Conservation (phyloP, 2,797 vertebrate genomes). For the Triplophysa bombifrons region DNA sequence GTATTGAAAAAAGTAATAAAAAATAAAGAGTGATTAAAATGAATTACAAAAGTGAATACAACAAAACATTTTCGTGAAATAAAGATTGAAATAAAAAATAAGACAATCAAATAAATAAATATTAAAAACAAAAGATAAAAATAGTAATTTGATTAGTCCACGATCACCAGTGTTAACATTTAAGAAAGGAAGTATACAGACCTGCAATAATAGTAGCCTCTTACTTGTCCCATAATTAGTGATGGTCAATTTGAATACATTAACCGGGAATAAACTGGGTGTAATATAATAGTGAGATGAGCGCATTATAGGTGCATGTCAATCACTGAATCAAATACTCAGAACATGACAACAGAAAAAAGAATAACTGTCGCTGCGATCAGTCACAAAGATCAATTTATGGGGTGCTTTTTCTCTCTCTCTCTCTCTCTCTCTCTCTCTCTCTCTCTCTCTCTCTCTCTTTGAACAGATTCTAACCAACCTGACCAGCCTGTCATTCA, state of each 20-base stretch:
- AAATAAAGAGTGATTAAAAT: too few species aligned
- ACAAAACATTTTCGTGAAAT: too few species aligned
- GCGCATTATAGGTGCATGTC: conserved; percentile 33
- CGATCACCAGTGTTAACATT: not conserved
- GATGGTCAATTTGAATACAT: conserved; percentile 5
- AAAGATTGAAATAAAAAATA: too few species aligned
- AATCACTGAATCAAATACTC: conserved; percentile 27
- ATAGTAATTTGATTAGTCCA: not conserved
- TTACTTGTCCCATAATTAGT: not conserved
- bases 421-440: not conserved
- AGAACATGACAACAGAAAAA: conserved; percentile 40
- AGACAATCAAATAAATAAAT: too few species aligned
- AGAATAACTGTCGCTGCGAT: conserved; percentile 42
- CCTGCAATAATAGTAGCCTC: not conserved
- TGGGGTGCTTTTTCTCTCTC: conserved; percentile 16
- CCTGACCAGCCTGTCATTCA: not conserved
- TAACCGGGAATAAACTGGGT: not conserved
- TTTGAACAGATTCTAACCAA: not conserved
- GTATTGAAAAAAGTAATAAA: too few species aligned
- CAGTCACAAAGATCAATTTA: conserved; percentile 55
- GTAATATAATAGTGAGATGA: not conserved
- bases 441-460: not conserved
- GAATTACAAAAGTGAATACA: too few species aligned
- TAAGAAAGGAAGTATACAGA: not conserved
- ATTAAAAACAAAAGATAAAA: too few species aligned